These are phyloP conservation scores for Drosophila melanogaster DNA, from an alignment of 1,140 invertebrate genomes.

Conservation along the genomic window DNA sequence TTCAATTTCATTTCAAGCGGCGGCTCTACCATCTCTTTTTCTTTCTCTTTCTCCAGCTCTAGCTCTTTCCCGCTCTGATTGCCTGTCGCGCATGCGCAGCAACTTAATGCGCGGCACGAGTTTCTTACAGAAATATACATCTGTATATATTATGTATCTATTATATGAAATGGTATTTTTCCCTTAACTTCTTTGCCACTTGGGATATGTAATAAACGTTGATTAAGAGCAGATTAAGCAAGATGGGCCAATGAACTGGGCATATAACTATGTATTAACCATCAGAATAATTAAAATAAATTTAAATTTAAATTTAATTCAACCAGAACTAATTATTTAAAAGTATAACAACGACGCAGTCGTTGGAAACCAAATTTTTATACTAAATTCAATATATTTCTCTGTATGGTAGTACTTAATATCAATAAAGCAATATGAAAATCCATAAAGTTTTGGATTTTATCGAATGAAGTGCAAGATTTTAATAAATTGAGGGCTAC, in stretches of 20 bases:
- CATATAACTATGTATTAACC: slow-evolving; percentile 3
- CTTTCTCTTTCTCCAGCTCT: slow-evolving; percentile 14
- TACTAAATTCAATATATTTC: too few relatives aligned
- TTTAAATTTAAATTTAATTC: neutral
- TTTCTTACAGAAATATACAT: neutral
- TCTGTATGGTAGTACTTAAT: too few relatives aligned
- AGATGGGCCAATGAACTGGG: slow-evolving; percentile 25
- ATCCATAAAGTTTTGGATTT: too few relatives aligned
- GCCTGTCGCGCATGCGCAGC: slow-evolving; percentile 57
- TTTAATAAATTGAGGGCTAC: too few relatives aligned
- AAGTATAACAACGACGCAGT: too few relatives aligned
- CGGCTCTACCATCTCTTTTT: slow-evolving; percentile 27
- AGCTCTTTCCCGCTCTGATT: slow-evolving; percentile 28
- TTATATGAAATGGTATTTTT: neutral
- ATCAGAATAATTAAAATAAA: neutral
- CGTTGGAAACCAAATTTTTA: too few relatives aligned
- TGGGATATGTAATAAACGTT: slow-evolving; percentile 27
- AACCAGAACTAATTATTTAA: too few relatives aligned
- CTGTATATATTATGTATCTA: neutral
- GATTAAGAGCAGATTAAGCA: neutral
- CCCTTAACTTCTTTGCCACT: neutral
- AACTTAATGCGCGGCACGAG: slow-evolving; percentile 59
- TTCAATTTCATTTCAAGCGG: slow-evolving; percentile 78
- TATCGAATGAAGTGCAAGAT: too few relatives aligned
- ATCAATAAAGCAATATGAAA: too few relatives aligned